Base-by-base conservation (phyloP, 1,140 invertebrate species). In the Trinorchestia longiramus region DNA sequence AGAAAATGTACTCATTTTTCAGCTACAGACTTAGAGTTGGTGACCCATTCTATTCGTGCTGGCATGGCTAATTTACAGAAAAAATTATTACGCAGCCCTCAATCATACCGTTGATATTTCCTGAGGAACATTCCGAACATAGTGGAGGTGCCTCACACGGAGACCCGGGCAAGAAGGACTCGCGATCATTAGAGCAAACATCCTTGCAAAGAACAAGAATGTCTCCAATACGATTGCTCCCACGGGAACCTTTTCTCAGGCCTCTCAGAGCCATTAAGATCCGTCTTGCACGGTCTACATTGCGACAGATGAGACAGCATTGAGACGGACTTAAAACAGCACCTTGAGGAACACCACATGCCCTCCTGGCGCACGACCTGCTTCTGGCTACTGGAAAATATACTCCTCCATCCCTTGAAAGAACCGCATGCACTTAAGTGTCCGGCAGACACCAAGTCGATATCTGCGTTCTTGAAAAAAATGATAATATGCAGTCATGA, bases 291-390 rank as follows among this genome's bases (percentile, higher is more conserved):
- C 88, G 88, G 88, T 90, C 88, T 42, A 90, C 88, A 90, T 90
- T 90, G 88, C 88, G 88, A 90, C 88, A 90, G 41, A 90, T 90
- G 88, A 90, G 88, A 90, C 88, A 90, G n/a, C 88, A 90, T 90
- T 90, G 88, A 90, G 28, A 42, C 88, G 88, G 88, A 42, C 88
- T 42, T 15, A 90, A 90, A 90, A 42, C 43, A 90, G 41, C 88
- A 90, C 88, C 88, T 90, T 42, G 88, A 41, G 41, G 88, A 43
- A 43, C 88, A 90, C 88, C 88, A 90, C 88, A 90, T 90, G 88
- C 88, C 88, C n/a, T 90, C 41, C 43, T 43, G 88, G 88, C 43
- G 88, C 88, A 90, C 88, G 88, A 90, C 88, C n/a, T 90, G 88
- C 88, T 43, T 36, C n/a, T 42, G 43, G 88, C 88, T 90, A 90